Evolutionary conservation across 2,113 vertebrate genomes (phyloP).

Genomic region (Aspiorhynchus laticeps): DNA sequence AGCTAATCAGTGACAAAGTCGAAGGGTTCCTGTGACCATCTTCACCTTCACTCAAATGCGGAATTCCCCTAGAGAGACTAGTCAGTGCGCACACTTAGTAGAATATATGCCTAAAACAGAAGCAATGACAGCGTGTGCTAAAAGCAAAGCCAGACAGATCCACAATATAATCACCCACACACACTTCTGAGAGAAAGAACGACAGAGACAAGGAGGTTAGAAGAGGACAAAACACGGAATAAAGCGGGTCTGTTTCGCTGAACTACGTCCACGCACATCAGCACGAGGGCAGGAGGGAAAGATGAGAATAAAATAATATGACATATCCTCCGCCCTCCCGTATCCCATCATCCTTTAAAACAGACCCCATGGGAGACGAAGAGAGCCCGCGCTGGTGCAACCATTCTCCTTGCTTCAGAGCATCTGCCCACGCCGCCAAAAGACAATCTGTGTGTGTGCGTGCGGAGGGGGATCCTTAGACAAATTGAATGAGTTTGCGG

Average conservation of each 20-base stretch:
- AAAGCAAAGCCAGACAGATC: conserved; percentile 21
- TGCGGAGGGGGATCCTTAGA: conserved; percentile 24
- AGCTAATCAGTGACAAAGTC: conserved; percentile 4
- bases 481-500: conserved; percentile 42
- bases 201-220: conserved; percentile 22
- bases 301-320: conserved; percentile 35
- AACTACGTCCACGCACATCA: conserved; percentile 29
- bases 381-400: conserved; percentile 3
- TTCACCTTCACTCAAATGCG: background rate
- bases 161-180: conserved; percentile 11
- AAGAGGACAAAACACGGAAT: background rate
- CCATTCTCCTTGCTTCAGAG: conserved; percentile 41
- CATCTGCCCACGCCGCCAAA: conserved; percentile 39
- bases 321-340: conserved; percentile 27
- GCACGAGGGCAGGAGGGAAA: background rate
- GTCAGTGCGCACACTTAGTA: conserved; percentile 6
- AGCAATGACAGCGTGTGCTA: conserved; percentile 5
- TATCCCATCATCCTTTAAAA: conserved; percentile 44
- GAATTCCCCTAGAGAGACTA: background rate
- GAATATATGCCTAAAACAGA: background rate
- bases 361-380: conserved; percentile 23
- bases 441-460: conserved; percentile 23
- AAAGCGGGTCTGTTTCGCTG: conserved; percentile 9
- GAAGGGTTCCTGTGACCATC: background rate
- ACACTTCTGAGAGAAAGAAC: background rate